These are phyloP conservation scores for Athene noctua DNA, from an alignment of 2,113 vertebrate species.

Conservation along the genomic window DNA sequence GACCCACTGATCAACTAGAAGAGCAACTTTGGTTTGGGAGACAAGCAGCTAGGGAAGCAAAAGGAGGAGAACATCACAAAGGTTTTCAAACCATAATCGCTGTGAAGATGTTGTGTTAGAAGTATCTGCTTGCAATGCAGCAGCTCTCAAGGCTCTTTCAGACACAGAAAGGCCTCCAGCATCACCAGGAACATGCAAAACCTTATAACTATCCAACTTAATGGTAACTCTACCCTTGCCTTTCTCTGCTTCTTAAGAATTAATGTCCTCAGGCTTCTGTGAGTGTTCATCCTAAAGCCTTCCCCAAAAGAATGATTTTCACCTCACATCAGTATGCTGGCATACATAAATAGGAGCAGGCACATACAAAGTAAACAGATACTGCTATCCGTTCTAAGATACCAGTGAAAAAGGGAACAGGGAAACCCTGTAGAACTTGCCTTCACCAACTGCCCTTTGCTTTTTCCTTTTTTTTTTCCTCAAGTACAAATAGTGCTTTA, in stretches of 20 bases:
- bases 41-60: neutral
- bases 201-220: neutral
- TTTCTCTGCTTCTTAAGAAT: neutral
- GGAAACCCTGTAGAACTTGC: neutral
- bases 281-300: neutral
- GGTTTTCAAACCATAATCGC: neutral
- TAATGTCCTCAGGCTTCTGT: neutral
- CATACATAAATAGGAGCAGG: neutral
- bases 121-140: neutral
- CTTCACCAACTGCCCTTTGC: neutral
- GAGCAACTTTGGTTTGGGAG: neutral
- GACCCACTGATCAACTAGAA: neutral
- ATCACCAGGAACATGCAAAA: neutral
- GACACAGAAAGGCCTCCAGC: neutral
- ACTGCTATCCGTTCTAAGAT: neutral
- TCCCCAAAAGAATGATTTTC: neutral
- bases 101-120: neutral
- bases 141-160: neutral
- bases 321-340: rapidly evolving
- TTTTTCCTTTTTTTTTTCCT: neutral
- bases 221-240: neutral
- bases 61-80: neutral
- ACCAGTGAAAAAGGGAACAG: neutral
- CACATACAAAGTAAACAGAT: neutral
- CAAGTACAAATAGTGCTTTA: neutral